phyloP scores from a whole-genome alignment of 2,797 vertebrate species.

The Lycodopsis pacificus region DNA sequence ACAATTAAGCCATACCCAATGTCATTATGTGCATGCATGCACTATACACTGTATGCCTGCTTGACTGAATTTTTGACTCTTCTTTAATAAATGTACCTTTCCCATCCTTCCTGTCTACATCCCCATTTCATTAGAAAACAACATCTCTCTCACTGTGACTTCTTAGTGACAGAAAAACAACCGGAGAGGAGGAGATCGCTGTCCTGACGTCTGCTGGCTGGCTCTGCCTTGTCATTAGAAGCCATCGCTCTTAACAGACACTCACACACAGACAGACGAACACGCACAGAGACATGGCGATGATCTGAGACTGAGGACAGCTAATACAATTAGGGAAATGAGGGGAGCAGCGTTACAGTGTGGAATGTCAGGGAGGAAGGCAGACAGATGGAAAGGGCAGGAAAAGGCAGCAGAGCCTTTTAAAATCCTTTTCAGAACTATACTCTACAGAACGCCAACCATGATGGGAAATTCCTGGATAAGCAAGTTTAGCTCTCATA shows the following conservation, averaged over 20 bases:
- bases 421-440: background rate
- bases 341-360: slow-evolving; percentile 32
- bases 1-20: background rate
- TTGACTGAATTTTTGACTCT: slow-evolving; percentile 33
- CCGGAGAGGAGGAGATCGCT: slow-evolving; percentile 18
- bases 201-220: slow-evolving; percentile 52
- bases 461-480: background rate
- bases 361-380: slow-evolving; percentile 27
- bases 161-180: slow-evolving; percentile 49
- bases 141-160: slow-evolving; percentile 23
- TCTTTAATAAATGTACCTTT: slow-evolving; percentile 41
- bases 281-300: slow-evolving; percentile 35
- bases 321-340: slow-evolving; percentile 53
- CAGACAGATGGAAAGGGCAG: slow-evolving; percentile 24
- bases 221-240: slow-evolving; percentile 50
- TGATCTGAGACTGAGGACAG: slow-evolving; percentile 54
- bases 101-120: slow-evolving; percentile 3
- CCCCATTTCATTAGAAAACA: slow-evolving; percentile 39
- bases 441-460: background rate
- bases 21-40: background rate
- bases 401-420: slow-evolving; percentile 17
- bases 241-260: slow-evolving; percentile 43
- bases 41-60: background rate
- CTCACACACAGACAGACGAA: slow-evolving; percentile 18
- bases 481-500: background rate